Base-by-base conservation (phyloP, 2,113 vertebrate species). In the Larimichthys polyactis region DNA sequence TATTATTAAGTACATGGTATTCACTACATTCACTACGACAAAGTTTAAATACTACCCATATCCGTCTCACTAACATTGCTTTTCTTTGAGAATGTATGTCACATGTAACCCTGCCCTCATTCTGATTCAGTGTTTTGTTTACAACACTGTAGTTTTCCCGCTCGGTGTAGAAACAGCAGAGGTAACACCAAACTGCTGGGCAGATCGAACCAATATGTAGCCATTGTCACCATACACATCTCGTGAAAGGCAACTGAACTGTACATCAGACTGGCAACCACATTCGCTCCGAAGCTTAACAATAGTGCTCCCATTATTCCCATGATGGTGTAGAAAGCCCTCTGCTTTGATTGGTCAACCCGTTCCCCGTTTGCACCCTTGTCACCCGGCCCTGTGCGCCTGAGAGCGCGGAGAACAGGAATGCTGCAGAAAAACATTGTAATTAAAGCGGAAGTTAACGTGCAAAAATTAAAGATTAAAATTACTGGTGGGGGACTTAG, bases 141-240 rank as follows among this genome's bases (percentile, higher is more conserved):
- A 6, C 40, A 67, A 5, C 54, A 44, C 12, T 16, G 12, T 6
- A 82, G 7, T 44, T 74, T 78, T 24, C 83, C 64, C 2, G 12
- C 52, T 2, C 85, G 64, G 1, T 81, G 72, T 2, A 90, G 70
- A 17, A 64, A 87, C 32, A 87, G 11, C n/a, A 83, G 15, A 44
- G 80, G 85, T 51, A 86, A 73, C 22, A 84, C 59, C n/a, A 87
- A 15, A 11, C 17, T 55, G 59, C 71, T 80, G 14, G 87, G 87
- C 43, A 89, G 9, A 8, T 36, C 32, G 6, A 36, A 36, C 32
- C 32, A 36, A 1, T 36, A 36, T 36, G 32, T 36, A 36, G 32
- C 6, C 32, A 36, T 36, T 6, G 8, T 8, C 32, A 17, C 4
- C 0, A 0, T 75, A 19, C 71, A 36, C 7, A 36, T 4, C 1